Percentiles rank a stretch among this genome's conserved stretches.
These are phyloP conservation scores for Sebastes iracundus DNA, from an alignment of 2,797 vertebrate genomes.

Conservation along the genomic window DNA sequence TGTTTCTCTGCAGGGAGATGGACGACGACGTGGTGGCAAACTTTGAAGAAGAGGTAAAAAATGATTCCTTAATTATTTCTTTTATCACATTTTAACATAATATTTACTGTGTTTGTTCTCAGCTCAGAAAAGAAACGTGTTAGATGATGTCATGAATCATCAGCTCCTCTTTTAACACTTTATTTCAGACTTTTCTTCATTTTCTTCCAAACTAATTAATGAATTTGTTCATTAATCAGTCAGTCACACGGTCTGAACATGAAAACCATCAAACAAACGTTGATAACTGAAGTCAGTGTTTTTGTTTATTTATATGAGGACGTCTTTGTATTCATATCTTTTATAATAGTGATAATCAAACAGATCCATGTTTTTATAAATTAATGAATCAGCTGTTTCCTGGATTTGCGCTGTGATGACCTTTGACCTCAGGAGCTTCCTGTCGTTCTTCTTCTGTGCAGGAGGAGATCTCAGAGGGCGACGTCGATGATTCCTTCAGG, in stretches of 20 bases:
- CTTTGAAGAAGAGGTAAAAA: conserved; percentile 85
- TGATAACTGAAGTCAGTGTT: too few relatives aligned
- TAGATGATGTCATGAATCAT: too few relatives aligned
- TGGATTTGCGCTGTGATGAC: neutral
- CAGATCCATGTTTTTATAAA: neutral
- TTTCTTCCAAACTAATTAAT: too few relatives aligned
- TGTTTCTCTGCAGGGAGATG: conserved; percentile 82
- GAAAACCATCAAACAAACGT: too few relatives aligned
- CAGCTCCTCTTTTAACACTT: too few relatives aligned
- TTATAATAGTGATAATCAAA: neutral
- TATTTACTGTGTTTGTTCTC: too few relatives aligned
- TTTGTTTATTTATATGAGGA: too few relatives aligned
- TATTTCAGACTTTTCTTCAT: too few relatives aligned
- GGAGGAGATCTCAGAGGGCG: conserved; percentile 84
- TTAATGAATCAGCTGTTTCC: neutral
- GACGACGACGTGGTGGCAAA: conserved; percentile 83
- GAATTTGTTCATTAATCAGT: too few relatives aligned
- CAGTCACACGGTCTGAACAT: too few relatives aligned
- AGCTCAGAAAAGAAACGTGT: too few relatives aligned
- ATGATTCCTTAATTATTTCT: neutral
- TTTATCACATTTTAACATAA: neutral
- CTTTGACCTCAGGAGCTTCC: neutral
- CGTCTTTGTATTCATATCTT: neutral
- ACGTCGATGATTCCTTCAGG: conserved; percentile 86
- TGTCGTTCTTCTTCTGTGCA: conserved; percentile 44